Evolutionary conservation across 2,113 vertebrate genomes (phyloP).

Genomic region (Micronycteris hirsuta): DNA sequence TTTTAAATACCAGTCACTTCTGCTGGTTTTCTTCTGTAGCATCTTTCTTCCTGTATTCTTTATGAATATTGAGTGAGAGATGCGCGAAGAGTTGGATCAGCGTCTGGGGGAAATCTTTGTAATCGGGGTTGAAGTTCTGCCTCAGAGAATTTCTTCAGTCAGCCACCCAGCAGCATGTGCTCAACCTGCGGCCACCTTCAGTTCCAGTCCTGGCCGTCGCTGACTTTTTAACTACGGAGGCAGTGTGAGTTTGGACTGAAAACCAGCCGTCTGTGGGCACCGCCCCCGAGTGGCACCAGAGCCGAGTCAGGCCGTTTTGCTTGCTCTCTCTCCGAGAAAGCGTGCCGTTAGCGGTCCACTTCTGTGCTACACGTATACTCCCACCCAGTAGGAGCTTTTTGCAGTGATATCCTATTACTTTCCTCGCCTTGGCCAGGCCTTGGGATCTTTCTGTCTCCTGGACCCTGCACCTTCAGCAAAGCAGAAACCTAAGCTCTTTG

Average conservation of each 20-base stretch:
- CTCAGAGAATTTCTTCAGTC: neutral
- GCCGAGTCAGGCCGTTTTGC: neutral
- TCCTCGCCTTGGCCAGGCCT: neutral
- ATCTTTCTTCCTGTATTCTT: neutral
- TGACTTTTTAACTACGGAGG: neutral
- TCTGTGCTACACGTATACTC: rapidly evolving
- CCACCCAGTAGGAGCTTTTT: neutral
- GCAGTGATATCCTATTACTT: neutral
- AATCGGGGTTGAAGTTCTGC: neutral
- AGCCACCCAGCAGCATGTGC: neutral
- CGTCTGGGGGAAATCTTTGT: neutral
- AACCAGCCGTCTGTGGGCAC: rapidly evolving
- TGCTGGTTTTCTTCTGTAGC: neutral
- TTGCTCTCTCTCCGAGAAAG: neutral
- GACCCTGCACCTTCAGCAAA: neutral
- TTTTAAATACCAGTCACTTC: neutral
- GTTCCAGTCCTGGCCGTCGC: neutral
- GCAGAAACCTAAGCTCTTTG: neutral
- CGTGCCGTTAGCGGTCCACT: neutral
- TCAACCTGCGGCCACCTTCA: neutral
- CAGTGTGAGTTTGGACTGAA: neutral
- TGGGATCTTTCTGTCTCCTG: neutral
- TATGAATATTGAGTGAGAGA: neutral
- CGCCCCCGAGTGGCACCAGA: neutral
- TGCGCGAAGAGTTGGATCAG: neutral